Evolutionary conservation across 64 coral and sea anemone genomes (phyloP), one percentile per base, ranked within the genome.

Genomic region (Stylophora pistillata): DNA sequence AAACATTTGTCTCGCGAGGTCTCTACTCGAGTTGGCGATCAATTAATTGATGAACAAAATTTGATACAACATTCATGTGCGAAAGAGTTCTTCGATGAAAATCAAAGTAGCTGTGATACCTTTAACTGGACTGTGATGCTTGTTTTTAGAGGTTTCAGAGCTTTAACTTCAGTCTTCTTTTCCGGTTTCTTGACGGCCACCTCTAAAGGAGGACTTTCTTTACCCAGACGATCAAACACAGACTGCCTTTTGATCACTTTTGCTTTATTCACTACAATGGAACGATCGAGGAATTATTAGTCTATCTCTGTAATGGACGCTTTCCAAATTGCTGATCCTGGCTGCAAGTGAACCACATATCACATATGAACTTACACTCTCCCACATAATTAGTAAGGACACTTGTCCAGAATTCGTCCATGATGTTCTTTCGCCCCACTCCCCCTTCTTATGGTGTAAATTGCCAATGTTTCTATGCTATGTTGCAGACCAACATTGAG

Each of bases 201-300:
- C 32, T 23, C 9, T 78, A 82, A 58, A 13, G 81, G 90, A 76
- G 73, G 82, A 57, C 81, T 70, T 78, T 98, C 95, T 41, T 91
- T 79, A 17, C 95, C 95, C 62, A 98, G 88, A 15, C 95, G 74
- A 37, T 98, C 95, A 84, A 98, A 98, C 1, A 98, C 95, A 20
- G 95, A 98, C 61, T 87, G 73, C 20, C 28, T 74, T 53, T 74
- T 87, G 23, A 74, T 56, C 27, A 74, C 74, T n/a, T 96, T 96
- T 11, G 91, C 76, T 59, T 90, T 96, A 30, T 91, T 15, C 15
- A 82, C 94, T 96, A 57, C 58, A 86, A 68, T 13, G 29, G 13
- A 71, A 81, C 37, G 37, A 47, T 47, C 37, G 37, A 47, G 37
- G 37, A 47, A 47, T 47, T 47, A 29, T 37, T 32, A 58, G 23